Percentiles rank a stretch among this genome's conserved stretches.
These are phyloP conservation scores for Elysia crispata DNA, from an alignment of 2,888 invertebrate genomes.

Conservation along the genomic window DNA sequence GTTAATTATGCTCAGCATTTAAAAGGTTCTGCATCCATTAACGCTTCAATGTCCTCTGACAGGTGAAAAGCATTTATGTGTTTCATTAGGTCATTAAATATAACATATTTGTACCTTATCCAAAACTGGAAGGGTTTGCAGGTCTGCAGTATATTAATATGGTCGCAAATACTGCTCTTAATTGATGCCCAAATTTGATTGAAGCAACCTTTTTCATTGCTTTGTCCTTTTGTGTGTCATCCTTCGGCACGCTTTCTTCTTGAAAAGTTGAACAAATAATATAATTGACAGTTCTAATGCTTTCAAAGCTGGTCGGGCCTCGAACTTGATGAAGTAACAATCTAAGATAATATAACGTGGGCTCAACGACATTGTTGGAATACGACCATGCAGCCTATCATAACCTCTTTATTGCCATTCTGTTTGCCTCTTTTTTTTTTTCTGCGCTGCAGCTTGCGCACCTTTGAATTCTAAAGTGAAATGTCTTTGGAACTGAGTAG, in stretches of 20 bases:
- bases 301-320: neutral
- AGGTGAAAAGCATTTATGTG: neutral
- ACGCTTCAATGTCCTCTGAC: neutral
- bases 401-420: too few species aligned
- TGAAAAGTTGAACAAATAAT: constrained; percentile 6
- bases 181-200: neutral
- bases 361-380: neutral
- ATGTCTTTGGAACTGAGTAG: neutral
- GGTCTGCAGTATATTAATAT: neutral
- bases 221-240: constrained; percentile 10
- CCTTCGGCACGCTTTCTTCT: neutral
- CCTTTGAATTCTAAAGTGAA: neutral
- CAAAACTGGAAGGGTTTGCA: neutral
- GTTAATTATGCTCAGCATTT: neutral
- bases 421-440: neutral
- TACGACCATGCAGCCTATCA: neutral
- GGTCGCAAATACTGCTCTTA: constrained; percentile 2
- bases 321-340: neutral
- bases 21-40: neutral
- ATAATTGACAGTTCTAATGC: neutral
- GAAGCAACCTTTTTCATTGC: neutral
- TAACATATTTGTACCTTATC: neutral
- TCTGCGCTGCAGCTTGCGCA: neutral
- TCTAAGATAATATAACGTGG: constrained; percentile 14
- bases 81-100: neutral